These are phyloP conservation scores for Microctonus brassicae DNA, from an alignment of 2,888 invertebrate genomes.

Conservation along the genomic window DNA sequence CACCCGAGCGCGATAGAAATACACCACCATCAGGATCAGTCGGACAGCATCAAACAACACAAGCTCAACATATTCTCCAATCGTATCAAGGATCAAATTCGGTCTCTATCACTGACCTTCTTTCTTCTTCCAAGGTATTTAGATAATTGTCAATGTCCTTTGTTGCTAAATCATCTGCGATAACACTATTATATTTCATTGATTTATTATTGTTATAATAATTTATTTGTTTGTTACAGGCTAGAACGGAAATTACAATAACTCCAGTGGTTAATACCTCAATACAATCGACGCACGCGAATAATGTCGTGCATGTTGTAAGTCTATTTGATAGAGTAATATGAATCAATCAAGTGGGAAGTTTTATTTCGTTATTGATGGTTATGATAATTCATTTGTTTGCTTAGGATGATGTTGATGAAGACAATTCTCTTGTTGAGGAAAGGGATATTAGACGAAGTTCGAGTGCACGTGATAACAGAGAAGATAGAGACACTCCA, in stretches of 20 bases:
- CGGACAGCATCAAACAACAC: constrained; percentile 56
- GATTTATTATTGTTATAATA: constrained; percentile 22
- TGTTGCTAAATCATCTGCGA: no score
- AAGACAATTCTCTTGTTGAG: constrained; percentile 69
- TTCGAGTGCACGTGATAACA: constrained; percentile 58
- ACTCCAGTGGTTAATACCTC: constrained; percentile 71
- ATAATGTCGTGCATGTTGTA: constrained; percentile 65
- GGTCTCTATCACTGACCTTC: constrained; percentile 71
- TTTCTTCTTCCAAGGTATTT: constrained; percentile 71
- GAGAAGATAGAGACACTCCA: constrained; percentile 70
- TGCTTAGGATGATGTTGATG: constrained; percentile 72
- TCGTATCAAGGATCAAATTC: constrained; percentile 65
- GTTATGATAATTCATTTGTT: constrained; percentile 16
- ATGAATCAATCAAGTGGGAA: not conserved
- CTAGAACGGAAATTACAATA: constrained; percentile 75
- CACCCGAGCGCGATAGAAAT: constrained; percentile 71
- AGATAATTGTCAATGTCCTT: constrained; percentile 40
- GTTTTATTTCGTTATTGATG: not conserved
- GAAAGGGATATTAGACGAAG: constrained; percentile 69
- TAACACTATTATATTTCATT: no score
- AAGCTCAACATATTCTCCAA: constrained; percentile 63
- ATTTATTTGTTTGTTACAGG: constrained; percentile 65
- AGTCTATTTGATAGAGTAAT: constrained; percentile 41
- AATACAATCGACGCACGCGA: constrained; percentile 57
- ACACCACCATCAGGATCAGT: constrained; percentile 55